Base-by-base conservation (phyloP, 2,113 vertebrate species). In the Suncus etruscus region DNA sequence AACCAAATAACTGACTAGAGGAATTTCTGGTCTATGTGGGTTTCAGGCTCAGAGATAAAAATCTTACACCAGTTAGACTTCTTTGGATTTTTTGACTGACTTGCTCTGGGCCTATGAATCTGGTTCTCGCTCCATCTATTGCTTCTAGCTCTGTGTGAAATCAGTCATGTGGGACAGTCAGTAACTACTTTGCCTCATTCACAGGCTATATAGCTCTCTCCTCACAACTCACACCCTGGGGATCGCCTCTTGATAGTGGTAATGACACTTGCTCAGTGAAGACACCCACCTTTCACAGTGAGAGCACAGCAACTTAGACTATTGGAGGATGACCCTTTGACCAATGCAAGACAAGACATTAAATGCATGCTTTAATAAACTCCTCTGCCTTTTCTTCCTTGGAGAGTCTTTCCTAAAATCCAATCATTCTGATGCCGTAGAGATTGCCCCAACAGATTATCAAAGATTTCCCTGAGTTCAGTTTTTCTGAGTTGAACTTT, bases 251-350 rank as follows among this genome's bases (percentile, higher is more conserved):
- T 83, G 70, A 83, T 15, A 68, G 0, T n/a, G 3, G 11, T 48
- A 68, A 3, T 8, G 61, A 45, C 6, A 63, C 18, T 24, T 32
- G 31, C 12, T 0, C 3, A 20, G 50, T 4, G 22, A 61, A 20
- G 58, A 16, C 15, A 22, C 14, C 39, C 32, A 50, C 3, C 0
- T 7, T 4, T 0, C 2, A 48, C 1, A 2, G 9, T 27, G 1
- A 0, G 27, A 61, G 39, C 83, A 5, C 3, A 63, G 18, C 24
- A 10, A 10, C 20, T 25, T 32, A 32, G 32, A 12, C 39, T n/a
- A 4, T 2, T n/a, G 15, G 0, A 58, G 10, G 18, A n/a, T 75
- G 47, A 83, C 12, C 18, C 58, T 73, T 83, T 91, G 86, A 22
- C 10, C 5, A 66, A 11, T 3, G 20, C 11, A 27, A 86, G 20